Evolutionary conservation across 2,888 invertebrate species (phyloP).

Genomic region (Mystacides longicornis): DNA sequence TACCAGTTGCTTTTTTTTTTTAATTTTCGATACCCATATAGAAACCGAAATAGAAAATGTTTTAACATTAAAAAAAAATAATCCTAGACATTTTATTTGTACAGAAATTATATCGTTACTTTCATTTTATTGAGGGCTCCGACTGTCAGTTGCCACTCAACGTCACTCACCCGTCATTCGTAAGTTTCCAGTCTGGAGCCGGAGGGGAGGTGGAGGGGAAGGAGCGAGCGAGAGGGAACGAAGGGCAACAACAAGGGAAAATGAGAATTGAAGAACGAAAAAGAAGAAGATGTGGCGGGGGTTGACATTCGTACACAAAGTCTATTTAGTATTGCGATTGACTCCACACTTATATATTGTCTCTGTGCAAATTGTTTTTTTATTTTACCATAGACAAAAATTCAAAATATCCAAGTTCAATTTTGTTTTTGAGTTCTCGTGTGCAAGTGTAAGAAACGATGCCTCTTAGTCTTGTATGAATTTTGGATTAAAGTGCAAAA

Average conservation of each 20-base stretch:
- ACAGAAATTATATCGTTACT: background rate
- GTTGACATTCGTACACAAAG: background rate
- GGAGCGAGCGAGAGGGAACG: background rate
- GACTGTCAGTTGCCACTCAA: constrained; percentile 21
- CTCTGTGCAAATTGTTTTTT: no score
- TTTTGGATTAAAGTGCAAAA: no score
- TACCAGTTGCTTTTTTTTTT: no score
- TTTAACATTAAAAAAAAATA: background rate
- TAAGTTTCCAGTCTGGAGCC: background rate
- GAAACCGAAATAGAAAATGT: no score
- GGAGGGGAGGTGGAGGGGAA: background rate
- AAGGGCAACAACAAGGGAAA: background rate
- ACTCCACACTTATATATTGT: background rate
- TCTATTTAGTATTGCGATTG: background rate
- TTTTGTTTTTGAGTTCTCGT: no score
- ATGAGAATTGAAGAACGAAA: background rate
- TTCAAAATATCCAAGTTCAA: no score
- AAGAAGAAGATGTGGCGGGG: background rate
- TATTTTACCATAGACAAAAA: no score
- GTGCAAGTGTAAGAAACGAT: no score
- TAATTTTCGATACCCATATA: no score
- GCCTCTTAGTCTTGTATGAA: no score
- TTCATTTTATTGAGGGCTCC: background rate
- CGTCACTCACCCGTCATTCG: constrained; percentile 10
- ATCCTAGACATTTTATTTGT: background rate